Percentiles rank a stretch among this genome's conserved stretches.
Evolutionary conservation across 2,888 invertebrate genomes (phyloP).

Genomic region (Lasioglossum pauxillum): DNA sequence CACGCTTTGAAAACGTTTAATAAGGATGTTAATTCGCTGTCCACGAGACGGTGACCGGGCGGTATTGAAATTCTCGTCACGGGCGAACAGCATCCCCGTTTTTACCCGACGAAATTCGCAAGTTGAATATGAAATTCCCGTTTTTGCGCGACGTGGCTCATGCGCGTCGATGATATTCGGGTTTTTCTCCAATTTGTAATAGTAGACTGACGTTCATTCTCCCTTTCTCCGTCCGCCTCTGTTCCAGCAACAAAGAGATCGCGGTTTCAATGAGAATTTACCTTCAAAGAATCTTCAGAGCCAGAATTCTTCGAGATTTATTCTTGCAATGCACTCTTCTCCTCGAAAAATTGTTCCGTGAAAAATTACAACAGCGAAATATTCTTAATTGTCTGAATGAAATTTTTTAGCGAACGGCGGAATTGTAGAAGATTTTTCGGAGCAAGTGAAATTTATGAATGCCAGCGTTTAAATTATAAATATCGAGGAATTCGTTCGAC

Average conservation of each 20-base stretch:
- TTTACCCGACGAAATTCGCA: background rate
- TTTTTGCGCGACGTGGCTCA: background rate
- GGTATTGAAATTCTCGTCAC: background rate
- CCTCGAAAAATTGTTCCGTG: background rate
- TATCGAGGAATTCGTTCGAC: background rate
- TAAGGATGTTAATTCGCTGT: background rate
- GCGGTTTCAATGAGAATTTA: background rate
- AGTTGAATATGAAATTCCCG: background rate
- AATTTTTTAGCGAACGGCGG: background rate
- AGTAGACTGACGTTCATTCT: background rate
- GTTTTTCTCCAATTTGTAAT: conserved; percentile 18
- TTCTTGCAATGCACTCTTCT: background rate
- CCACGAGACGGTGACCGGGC: background rate
- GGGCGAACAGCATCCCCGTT: background rate
- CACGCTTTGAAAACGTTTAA: background rate
- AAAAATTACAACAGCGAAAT: background rate
- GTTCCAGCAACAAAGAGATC: background rate
- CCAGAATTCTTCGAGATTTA: background rate
- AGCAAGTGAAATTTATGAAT: background rate
- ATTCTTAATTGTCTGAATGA: background rate
- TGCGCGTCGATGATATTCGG: conserved; percentile 20
- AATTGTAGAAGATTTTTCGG: background rate
- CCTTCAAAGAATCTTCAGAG: background rate
- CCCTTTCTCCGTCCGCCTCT: background rate
- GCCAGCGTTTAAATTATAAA: background rate